These are phyloP conservation scores for Amazona vittata DNA, from an alignment of 2,113 vertebrate species.

Conservation along the genomic window DNA sequence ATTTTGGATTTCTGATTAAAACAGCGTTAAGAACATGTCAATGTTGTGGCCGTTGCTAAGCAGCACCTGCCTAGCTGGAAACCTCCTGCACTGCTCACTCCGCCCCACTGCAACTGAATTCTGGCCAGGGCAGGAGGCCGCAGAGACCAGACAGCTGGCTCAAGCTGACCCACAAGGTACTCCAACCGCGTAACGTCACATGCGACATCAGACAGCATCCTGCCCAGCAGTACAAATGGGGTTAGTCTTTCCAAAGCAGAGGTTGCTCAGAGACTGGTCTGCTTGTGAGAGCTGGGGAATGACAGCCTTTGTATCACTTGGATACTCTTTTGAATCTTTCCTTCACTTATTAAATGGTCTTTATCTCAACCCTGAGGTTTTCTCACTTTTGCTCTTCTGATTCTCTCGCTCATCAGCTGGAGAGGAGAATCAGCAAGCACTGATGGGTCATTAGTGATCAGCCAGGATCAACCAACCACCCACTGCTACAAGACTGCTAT, in stretches of 20 bases:
- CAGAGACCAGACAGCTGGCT: neutral
- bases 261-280: neutral
- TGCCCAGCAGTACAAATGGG: neutral
- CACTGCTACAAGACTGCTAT: neutral
- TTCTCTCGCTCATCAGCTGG: neutral
- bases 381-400: neutral
- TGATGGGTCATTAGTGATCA: neutral
- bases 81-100: too few species aligned
- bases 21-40: neutral
- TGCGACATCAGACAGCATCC: neutral
- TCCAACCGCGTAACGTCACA: fast-evolving
- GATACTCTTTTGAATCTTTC: neutral
- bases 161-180: neutral
- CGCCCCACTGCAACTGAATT: neutral
- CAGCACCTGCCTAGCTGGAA: neutral
- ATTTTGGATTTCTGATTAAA: neutral
- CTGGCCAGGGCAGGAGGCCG: neutral
- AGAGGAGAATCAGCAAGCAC: neutral
- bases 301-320: neutral
- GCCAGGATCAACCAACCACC: neutral
- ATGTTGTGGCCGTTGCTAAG: neutral
- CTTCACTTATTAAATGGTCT: neutral
- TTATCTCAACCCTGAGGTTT: neutral
- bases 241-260: neutral
- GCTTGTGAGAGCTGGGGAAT: neutral